Evolutionary conservation across 2,888 invertebrate genomes (phyloP).

Genomic region (Entomobrya multifasciata): DNA sequence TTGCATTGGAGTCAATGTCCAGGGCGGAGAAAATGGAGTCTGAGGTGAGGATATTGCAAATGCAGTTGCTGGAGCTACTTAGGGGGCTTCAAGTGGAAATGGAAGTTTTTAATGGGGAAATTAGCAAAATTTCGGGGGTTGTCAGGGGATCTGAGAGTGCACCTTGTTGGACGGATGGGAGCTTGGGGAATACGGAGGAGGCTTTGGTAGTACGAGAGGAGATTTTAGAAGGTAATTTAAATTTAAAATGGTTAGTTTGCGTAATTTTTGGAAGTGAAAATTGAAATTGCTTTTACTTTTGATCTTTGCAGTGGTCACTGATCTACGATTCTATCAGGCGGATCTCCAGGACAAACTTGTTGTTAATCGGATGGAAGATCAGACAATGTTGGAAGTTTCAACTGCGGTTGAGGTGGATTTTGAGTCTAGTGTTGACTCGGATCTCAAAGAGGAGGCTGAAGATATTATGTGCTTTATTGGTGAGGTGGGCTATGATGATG

Average conservation of each 20-base stretch:
- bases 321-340: not conserved
- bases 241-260: not conserved
- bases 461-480: too few relatives aligned
- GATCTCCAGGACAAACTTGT: slow-evolving; percentile 5
- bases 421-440: not conserved
- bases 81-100: not conserved
- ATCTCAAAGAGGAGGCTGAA: too few relatives aligned
- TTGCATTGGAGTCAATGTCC: not conserved
- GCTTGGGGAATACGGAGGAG: not conserved
- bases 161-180: not conserved
- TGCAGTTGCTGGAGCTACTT: not conserved
- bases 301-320: not conserved
- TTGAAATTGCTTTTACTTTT: not conserved
- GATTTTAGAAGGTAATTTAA: slow-evolving; percentile 4
- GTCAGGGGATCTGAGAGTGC: not conserved
- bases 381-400: not conserved
- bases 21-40: not conserved
- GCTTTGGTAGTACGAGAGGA: not conserved
- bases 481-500: too few relatives aligned
- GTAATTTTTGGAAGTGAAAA: too few relatives aligned
- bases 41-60: not conserved
- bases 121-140: not conserved
- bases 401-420: slow-evolving; percentile 7
- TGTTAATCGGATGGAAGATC: not conserved
- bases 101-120: slow-evolving; percentile 4